A percentile compares a stretch with the other conserved stretches of the same genome.
These are phyloP conservation scores for Nomada ferruginata DNA, from an alignment of 2,888 invertebrate species.

Conservation along the genomic window DNA sequence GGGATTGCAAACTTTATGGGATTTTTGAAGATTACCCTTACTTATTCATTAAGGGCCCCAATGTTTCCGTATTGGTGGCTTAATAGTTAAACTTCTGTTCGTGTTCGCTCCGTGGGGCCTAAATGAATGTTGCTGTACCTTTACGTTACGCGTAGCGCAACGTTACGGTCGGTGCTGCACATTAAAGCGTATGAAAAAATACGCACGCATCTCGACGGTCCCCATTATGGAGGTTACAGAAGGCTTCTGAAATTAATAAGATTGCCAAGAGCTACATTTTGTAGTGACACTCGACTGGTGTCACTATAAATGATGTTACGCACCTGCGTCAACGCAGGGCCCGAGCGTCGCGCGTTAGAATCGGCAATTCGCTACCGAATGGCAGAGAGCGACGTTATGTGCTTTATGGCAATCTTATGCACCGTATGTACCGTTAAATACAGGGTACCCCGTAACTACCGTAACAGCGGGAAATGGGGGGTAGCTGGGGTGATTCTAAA, in stretches of 20 bases:
- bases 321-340: no score
- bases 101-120: neutral
- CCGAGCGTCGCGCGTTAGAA: no score
- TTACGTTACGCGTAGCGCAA: neutral
- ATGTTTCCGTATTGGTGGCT: slow-evolving; percentile 26
- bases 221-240: neutral
- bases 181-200: slow-evolving; percentile 31
- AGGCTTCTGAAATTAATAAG: neutral
- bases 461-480: no score
- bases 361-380: no score
- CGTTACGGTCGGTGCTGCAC: neutral
- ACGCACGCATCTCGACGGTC: slow-evolving; percentile 3
- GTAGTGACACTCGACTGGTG: no score
- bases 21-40: slow-evolving; percentile 41
- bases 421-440: no score
- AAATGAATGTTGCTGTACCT: slow-evolving; percentile 15
- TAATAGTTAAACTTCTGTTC: slow-evolving; percentile 28
- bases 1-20: slow-evolving; percentile 49
- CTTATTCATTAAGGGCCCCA: slow-evolving; percentile 18
- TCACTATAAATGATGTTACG: no score
- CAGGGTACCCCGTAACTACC: no score
- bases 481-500: no score
- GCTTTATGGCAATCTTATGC: no score
- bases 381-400: no score
- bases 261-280: neutral